phyloP scores from a whole-genome alignment of 2,113 vertebrate genomes.

The Python bivittatus region DNA sequence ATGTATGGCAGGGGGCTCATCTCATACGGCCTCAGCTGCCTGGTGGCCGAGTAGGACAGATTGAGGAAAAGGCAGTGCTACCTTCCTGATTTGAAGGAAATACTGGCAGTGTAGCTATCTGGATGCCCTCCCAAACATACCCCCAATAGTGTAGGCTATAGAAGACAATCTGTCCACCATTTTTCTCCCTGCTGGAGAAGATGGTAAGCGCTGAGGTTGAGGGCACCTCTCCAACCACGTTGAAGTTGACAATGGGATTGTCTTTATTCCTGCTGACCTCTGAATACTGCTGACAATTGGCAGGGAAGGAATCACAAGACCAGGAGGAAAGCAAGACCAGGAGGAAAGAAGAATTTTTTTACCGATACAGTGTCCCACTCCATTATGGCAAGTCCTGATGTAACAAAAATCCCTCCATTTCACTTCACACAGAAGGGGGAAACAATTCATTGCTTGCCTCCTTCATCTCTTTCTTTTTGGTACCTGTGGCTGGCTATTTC shows the following conservation, averaged over 20 bases:
- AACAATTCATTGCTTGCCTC: not conserved
- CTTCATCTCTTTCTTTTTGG: not conserved
- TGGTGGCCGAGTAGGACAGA: not conserved
- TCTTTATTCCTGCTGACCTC: not conserved
- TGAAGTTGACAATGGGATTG: not conserved
- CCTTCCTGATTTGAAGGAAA: not conserved
- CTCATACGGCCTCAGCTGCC: not conserved
- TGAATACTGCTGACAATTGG: not conserved
- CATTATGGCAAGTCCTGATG: not conserved
- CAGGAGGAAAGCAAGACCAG: not conserved
- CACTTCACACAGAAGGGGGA: not conserved
- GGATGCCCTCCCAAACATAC: too few relatives aligned
- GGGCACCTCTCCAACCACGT: not conserved
- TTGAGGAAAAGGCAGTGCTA: not conserved
- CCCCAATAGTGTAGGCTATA: too few relatives aligned
- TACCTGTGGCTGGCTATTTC: not conserved
- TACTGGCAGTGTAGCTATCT: not conserved
- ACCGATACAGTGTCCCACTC: not conserved
- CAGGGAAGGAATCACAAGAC: not conserved
- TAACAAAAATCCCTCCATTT: not conserved
- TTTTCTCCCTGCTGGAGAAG: too few relatives aligned
- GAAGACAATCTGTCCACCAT: too few relatives aligned
- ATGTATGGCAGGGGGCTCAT: not conserved
- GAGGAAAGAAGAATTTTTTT: not conserved
- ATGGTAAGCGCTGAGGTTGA: not conserved